Conservation (phyloP, 2,113 vertebrate genomes). For the Gadus chalcogrammus region DNA sequence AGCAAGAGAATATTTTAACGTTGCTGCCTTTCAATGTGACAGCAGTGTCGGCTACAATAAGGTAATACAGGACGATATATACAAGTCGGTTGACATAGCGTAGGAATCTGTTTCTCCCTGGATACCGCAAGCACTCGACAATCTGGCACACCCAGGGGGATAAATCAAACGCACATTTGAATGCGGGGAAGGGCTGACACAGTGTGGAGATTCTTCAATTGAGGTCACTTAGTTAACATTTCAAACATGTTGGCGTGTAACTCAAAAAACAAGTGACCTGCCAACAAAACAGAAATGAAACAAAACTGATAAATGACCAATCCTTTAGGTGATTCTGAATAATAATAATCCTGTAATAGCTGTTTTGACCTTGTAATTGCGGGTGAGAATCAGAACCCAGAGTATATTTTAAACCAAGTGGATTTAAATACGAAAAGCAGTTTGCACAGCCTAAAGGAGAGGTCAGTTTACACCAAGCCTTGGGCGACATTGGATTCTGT, state of each 20-base stretch:
- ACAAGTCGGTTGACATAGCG: too few species aligned
- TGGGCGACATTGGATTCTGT: conserved; percentile 79
- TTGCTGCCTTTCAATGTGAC: not conserved
- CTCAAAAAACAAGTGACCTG: conserved; percentile 95
- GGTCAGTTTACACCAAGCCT: conserved; percentile 93
- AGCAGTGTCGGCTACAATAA: not conserved
- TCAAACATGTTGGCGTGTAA: conserved; percentile 66
- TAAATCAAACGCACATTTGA: conserved; percentile 46
- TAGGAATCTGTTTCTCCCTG: conserved; percentile 32
- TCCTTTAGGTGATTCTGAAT: conserved; percentile 87
- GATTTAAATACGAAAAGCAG: conserved; percentile 6
- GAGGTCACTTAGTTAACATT: conserved; percentile 89
- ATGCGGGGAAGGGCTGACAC: conserved; percentile 76
- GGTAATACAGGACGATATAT: too few species aligned
- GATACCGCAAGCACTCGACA: conserved; percentile 34
- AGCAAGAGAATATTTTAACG: not conserved
- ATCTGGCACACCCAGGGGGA: conserved; percentile 36
- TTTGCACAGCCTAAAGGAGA: conserved; percentile 92
- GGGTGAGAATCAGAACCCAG: not conserved
- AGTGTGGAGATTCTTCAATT: conserved; percentile 97
- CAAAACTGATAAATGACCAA: conserved; percentile 78
- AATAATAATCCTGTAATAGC: not conserved
- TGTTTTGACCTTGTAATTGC: not conserved
- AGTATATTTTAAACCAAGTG: conserved; percentile 1
- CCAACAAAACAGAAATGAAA: conserved; percentile 68